A percentile compares a stretch with the other conserved stretches of the same genome.
phyloP scores from a whole-genome alignment of 2,888 invertebrate species.

The Eilema caniola region DNA sequence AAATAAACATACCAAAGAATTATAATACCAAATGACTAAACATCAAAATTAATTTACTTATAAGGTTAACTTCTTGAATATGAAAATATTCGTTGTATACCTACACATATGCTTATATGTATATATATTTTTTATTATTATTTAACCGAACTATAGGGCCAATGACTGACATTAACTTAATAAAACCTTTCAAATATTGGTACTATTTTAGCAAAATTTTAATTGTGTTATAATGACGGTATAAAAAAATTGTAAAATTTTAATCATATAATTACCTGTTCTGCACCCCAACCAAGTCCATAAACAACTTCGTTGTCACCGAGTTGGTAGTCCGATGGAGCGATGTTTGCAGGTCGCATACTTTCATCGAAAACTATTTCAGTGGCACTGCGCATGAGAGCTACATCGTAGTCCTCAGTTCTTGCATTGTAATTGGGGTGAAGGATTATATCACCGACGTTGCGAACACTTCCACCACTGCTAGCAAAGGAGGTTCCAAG shows the following conservation, averaged over 20 bases:
- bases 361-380: constrained; percentile 26
- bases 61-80: too few species aligned
- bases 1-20: too few species aligned
- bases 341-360: constrained; percentile 54
- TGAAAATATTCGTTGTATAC: too few species aligned
- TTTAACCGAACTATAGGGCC: too few species aligned
- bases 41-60: too few species aligned
- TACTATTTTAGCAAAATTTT: background rate
- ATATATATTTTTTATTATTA: too few species aligned
- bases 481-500: constrained; percentile 60
- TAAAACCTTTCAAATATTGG: too few species aligned
- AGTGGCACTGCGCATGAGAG: constrained; percentile 58
- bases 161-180: too few species aligned
- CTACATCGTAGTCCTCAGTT: constrained; percentile 64
- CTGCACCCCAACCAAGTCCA: constrained; percentile 51
- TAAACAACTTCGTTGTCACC: constrained; percentile 51
- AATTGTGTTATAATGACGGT: background rate
- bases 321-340: constrained; percentile 60
- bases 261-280: constrained; percentile 1
- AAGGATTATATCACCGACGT: constrained; percentile 38
- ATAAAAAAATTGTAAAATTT: too few species aligned
- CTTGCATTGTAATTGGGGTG: constrained; percentile 65
- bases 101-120: too few species aligned
- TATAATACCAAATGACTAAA: too few species aligned
- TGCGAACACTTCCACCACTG: constrained; percentile 59